Evolutionary conservation across 2,113 vertebrate genomes (phyloP), one percentile per base, ranked within the genome.

Genomic region (Acrocephalus arundinaceus): DNA sequence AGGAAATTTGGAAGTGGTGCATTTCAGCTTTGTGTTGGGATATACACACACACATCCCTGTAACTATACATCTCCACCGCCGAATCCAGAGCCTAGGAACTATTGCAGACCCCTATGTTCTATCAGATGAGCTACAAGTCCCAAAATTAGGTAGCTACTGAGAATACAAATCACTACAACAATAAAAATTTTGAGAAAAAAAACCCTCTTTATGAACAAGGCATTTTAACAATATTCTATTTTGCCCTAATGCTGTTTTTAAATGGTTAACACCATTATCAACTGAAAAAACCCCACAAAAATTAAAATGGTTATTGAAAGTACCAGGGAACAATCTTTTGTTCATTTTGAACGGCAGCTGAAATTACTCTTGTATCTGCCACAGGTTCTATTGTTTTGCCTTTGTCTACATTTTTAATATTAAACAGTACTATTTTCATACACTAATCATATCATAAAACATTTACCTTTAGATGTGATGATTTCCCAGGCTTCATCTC

Each of bases 391-490:
- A 30, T 27, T 54, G 6, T 65, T 75, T 65, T 71, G 5, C 18
- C 17, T 71, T 66, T 57, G 6, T 30, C 43, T 73, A 31, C 0
- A 22, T 63, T 82, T 76, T 61, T 68, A 48, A 43, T 72, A 89
- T 10, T 31, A 63, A 80, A 51, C 77, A 72, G 15, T 31, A 31
- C 7, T 55, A 83, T 49, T 83, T 87, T 80, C 39, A 61, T 19
- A 93, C 7, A 70, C 62, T 62, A 61, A 90, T 94, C 45, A 55
- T 59, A 77, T 81, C 65, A 88, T 51, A 94, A 93, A 93, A 59
- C 73, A 86, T 91, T 96, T 96, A 97, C 94, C 92, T 95, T 92
- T 78, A 65, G 89, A 84, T 39, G 86, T 81, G 94, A 84, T 67
- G 94, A 78, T 89, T 92, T 93, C 93, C 89, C 84, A 92, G 71